Percentiles rank a stretch among this genome's conserved stretches.
Evolutionary conservation across 30 jellyfish, hydroid and myxozoan species (phyloP).

Genomic region (Hydra vulgaris): DNA sequence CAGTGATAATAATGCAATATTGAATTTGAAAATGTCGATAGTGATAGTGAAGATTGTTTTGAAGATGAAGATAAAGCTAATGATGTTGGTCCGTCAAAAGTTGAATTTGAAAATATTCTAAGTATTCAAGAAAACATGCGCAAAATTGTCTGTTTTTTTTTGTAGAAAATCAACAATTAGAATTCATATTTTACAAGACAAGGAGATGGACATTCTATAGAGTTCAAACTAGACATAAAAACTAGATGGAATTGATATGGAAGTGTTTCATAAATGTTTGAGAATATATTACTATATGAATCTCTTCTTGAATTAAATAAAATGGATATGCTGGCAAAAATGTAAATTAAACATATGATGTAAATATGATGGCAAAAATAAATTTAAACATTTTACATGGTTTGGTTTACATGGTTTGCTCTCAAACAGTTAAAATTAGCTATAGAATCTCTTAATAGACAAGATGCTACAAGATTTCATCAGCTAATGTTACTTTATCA

Average conservation of each 20-base stretch:
- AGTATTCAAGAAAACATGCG: neutral
- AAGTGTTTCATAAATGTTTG: neutral
- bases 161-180: neutral
- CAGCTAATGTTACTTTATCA: too few species aligned
- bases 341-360: too few species aligned
- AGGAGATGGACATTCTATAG: neutral
- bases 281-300: neutral
- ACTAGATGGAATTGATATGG: neutral
- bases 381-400: neutral
- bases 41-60: neutral
- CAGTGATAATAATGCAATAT: neutral
- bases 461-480: too few species aligned
- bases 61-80: neutral
- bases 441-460: neutral
- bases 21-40: neutral
- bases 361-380: too few species aligned
- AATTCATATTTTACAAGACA: neutral
- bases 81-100: neutral
- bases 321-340: neutral
- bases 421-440: neutral
- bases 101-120: neutral
- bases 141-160: neutral
- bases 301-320: neutral
- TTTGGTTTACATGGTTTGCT: neutral
- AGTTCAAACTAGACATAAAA: neutral